phyloP scores from a whole-genome alignment of 2,797 vertebrate genomes.

The Hapalemur alaotrensis region DNA sequence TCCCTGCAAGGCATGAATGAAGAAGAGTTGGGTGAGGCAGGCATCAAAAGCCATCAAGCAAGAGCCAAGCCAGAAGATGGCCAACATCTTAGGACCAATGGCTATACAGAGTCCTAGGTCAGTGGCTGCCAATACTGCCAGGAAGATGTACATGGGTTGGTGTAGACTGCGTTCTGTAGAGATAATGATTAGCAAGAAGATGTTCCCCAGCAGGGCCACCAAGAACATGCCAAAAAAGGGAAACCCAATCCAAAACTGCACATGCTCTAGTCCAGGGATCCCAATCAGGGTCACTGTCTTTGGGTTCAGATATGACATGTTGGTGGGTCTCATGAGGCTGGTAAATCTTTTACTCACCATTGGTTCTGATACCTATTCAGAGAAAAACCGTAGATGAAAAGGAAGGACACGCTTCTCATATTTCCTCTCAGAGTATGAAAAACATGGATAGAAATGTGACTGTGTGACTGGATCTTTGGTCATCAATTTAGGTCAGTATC shows the following conservation, averaged over 20 bases:
- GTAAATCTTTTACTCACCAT: background rate
- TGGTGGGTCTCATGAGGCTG: conserved; percentile 22
- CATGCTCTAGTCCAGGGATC: conserved; percentile 71
- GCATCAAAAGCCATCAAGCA: conserved; percentile 75
- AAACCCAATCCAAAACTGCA: conserved; percentile 73
- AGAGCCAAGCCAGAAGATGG: conserved; percentile 78
- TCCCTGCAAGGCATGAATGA: conserved; percentile 63
- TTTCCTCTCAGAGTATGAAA: background rate
- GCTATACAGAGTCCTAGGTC: conserved; percentile 82
- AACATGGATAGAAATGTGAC: background rate
- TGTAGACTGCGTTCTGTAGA: conserved; percentile 69
- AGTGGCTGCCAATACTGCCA: conserved; percentile 75
- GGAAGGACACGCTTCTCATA: background rate
- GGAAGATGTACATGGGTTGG: conserved; percentile 74
- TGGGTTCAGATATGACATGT: conserved; percentile 60
- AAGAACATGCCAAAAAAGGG: conserved; percentile 59
- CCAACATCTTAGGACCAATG: conserved; percentile 85
- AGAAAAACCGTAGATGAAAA: background rate
- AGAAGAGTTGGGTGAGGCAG: conserved; percentile 84
- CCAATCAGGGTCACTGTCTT: conserved; percentile 59
- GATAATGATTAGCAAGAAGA: conserved; percentile 61
- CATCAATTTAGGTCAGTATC: background rate
- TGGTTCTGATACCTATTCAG: background rate
- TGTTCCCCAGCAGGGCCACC: conserved; percentile 66
- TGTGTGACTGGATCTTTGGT: background rate